Conservation (phyloP, 92 coral and sea anemone species). For the Porites rus region DNA sequence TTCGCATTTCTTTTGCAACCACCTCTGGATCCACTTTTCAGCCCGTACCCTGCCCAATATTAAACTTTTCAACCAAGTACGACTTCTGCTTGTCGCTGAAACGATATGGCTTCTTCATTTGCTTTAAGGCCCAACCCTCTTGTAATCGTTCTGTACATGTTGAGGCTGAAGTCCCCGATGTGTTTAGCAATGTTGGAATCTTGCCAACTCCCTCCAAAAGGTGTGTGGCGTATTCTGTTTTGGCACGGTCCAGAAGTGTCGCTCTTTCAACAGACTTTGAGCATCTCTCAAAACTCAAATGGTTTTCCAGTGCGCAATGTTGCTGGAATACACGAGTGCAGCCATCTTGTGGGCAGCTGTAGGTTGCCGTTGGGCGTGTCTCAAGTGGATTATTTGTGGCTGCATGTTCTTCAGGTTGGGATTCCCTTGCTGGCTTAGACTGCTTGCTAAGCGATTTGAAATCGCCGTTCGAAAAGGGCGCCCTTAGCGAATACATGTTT, state of each 20-base stretch:
- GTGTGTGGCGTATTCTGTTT: constrained; percentile 7
- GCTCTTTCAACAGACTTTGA: constrained; percentile 31
- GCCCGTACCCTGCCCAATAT: constrained; percentile 11
- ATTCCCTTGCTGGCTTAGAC: not conserved
- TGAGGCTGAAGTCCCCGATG: not conserved
- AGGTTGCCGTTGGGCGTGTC: not conserved
- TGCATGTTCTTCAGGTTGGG: not conserved
- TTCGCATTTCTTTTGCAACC: constrained; percentile 15
- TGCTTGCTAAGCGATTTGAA: constrained; percentile 13
- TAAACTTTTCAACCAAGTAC: constrained; percentile 4
- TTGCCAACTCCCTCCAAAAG: constrained; percentile 33
- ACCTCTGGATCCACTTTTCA: constrained; percentile 22
- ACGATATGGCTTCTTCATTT: constrained; percentile 14
- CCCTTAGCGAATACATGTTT: constrained; percentile 16
- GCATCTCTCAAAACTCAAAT: constrained; percentile 18
- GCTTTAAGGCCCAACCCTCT: constrained; percentile 20
- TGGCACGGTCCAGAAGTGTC: constrained; percentile 22
- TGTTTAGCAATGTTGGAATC: not conserved
- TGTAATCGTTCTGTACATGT: constrained; percentile 1
- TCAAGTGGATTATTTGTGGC: not conserved
- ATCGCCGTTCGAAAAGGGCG: constrained; percentile 30
- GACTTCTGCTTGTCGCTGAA: constrained; percentile 9
- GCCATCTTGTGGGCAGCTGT: constrained; percentile 47
- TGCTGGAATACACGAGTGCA: constrained; percentile 42
- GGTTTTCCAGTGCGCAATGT: constrained; percentile 35